These are phyloP conservation scores for Archaeoteleia sp. DNA, from an alignment of 2,888 invertebrate species.

Conservation along the genomic window DNA sequence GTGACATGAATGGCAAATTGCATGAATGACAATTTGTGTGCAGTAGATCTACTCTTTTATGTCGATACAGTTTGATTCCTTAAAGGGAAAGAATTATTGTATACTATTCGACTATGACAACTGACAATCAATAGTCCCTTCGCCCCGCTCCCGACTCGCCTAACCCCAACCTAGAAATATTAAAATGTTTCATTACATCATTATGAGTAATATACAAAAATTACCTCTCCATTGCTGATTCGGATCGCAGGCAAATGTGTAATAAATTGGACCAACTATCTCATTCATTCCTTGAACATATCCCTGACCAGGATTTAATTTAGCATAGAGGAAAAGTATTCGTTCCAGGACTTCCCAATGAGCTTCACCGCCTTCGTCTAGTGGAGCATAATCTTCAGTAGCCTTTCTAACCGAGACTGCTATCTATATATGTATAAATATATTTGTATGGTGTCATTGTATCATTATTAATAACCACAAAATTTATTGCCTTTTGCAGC, in stretches of 20 bases:
- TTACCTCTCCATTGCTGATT: constrained; percentile 87
- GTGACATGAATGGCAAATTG: no score
- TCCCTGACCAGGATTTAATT: constrained; percentile 97
- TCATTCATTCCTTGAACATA: constrained; percentile 99
- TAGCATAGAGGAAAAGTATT: constrained; percentile 97
- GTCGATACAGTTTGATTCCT: no score
- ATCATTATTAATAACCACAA: background rate
- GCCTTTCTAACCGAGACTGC: constrained; percentile 85
- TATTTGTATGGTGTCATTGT: constrained; percentile 4
- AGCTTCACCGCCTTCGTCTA: constrained; percentile 93
- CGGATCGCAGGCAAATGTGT: constrained; percentile 94
- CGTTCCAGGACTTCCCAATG: constrained; percentile 99
- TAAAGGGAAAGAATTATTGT: no score
- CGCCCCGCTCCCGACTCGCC: no score
- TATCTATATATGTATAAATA: constrained; percentile 74
- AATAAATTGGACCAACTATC: constrained; percentile 98
- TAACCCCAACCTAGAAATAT: no score
- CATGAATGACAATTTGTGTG: no score
- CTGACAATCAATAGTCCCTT: no score
- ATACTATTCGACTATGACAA: no score
- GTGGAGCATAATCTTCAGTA: constrained; percentile 87
- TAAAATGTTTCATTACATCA: no score
- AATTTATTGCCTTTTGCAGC: constrained; percentile 5
- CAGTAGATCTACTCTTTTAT: no score
- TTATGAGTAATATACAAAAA: no score